Percentiles rank a stretch among this genome's conserved stretches.
phyloP scores from a whole-genome alignment of 1,140 invertebrate species.

The Zaprionus ghesquierei region DNA sequence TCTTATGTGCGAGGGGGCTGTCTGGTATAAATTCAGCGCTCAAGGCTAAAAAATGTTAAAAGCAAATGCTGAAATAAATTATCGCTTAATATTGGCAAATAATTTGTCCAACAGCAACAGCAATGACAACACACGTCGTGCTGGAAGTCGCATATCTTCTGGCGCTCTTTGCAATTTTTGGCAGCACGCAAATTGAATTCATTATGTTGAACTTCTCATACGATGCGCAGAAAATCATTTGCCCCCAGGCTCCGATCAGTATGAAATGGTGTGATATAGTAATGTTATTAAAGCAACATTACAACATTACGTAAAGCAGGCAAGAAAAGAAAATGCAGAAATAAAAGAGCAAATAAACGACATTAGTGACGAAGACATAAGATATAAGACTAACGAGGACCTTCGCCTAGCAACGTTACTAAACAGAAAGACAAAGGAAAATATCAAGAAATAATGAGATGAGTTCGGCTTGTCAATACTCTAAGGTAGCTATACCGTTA shows the following conservation, averaged over 20 bases:
- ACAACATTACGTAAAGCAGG: slow-evolving; percentile 49
- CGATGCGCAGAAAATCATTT: slow-evolving; percentile 39
- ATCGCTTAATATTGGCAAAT: slow-evolving; percentile 79
- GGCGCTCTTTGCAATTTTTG: slow-evolving; percentile 34
- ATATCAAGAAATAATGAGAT: background rate
- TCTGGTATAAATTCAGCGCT: slow-evolving; percentile 64
- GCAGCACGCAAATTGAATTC: slow-evolving; percentile 66
- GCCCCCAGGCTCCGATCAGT: slow-evolving; percentile 13
- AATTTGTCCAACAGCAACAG: slow-evolving; percentile 35
- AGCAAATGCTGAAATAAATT: slow-evolving; percentile 75
- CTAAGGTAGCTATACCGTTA: no score
- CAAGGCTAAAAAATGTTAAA: slow-evolving; percentile 70
- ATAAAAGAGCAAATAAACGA: slow-evolving; percentile 19
- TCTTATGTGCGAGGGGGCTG: slow-evolving; percentile 6
- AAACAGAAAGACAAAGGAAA: background rate
- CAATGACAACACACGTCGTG: background rate
- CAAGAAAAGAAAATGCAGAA: slow-evolving; percentile 48
- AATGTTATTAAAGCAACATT: slow-evolving; percentile 77
- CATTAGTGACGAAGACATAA: slow-evolving; percentile 11
- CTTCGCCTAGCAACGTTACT: slow-evolving; percentile 1
- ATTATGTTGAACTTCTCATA: slow-evolving; percentile 45
- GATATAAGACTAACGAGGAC: slow-evolving; percentile 7
- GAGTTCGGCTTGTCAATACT: background rate
- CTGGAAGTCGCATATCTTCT: background rate
- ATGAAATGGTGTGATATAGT: slow-evolving; percentile 57